phyloP scores from a whole-genome alignment of 2,113 vertebrate species.

The Ptilonorhynchus violaceus region DNA sequence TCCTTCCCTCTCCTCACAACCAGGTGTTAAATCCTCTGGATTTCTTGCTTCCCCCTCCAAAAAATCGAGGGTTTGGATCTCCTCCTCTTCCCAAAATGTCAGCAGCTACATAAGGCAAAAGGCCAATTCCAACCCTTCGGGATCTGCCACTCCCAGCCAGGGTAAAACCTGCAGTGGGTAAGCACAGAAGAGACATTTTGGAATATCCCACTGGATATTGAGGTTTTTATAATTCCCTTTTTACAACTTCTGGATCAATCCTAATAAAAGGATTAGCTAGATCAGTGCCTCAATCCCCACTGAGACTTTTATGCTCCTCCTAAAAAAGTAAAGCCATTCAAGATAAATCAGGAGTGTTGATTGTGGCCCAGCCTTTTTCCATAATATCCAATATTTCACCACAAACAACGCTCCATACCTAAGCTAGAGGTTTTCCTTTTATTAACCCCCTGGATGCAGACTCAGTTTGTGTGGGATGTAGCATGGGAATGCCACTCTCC shows the following conservation, averaged over 20 bases:
- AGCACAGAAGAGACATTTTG: neutral
- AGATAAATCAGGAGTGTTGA: neutral
- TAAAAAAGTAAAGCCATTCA: neutral
- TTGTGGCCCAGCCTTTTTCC: neutral
- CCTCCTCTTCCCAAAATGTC: neutral
- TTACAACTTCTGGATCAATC: neutral
- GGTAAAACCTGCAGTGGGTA: neutral
- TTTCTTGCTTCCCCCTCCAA: neutral
- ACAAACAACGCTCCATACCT: neutral
- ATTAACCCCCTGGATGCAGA: neutral
- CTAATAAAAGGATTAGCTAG: neutral
- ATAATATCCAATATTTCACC: neutral
- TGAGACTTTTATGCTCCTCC: neutral
- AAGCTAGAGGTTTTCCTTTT: neutral
- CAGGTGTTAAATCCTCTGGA: neutral
- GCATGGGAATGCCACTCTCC: neutral
- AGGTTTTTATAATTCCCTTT: neutral
- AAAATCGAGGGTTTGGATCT: neutral
- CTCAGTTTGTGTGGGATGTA: neutral
- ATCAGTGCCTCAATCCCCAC: neutral
- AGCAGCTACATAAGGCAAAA: neutral
- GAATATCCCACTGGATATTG: neutral
- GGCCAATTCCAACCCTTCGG: fast-evolving
- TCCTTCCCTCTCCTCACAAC: neutral
- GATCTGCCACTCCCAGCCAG: neutral